phyloP scores from a whole-genome alignment of 2,888 invertebrate genomes.

The Sphecodes monilicornis region DNA sequence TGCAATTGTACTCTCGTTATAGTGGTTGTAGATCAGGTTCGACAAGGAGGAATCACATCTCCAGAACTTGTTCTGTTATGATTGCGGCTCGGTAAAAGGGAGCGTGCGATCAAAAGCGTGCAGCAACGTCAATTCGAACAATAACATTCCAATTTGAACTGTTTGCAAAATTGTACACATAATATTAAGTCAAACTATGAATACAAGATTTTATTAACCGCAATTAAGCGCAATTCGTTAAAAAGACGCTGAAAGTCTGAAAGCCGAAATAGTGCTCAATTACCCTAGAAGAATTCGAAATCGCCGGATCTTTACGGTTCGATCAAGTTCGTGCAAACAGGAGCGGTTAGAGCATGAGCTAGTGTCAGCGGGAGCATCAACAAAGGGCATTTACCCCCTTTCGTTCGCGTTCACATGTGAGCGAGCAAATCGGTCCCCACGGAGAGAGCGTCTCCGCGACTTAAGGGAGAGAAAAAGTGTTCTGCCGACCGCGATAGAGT shows the following conservation, averaged over 20 bases:
- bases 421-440: slow-evolving; percentile 28
- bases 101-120: background rate
- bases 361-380: background rate
- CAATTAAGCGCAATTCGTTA: too few relatives aligned
- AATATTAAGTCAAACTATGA: background rate
- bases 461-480: background rate
- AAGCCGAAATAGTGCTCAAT: background rate
- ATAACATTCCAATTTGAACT: background rate
- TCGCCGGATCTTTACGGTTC: slow-evolving; percentile 16
- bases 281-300: background rate
- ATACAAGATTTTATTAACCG: too few relatives aligned
- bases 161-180: background rate
- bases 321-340: slow-evolving; percentile 31
- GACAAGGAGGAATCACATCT: background rate
- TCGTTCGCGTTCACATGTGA: slow-evolving; percentile 14
- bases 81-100: background rate
- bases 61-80: background rate
- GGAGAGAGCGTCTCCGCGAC: slow-evolving; percentile 2
- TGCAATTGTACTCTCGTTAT: background rate
- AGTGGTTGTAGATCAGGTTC: background rate
- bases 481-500: background rate
- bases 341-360: background rate
- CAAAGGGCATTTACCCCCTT: slow-evolving; percentile 50
- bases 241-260: background rate
- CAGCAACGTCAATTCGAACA: background rate